phyloP scores from a whole-genome alignment of 2,797 vertebrate genomes.

The Megalops cyprinoides region DNA sequence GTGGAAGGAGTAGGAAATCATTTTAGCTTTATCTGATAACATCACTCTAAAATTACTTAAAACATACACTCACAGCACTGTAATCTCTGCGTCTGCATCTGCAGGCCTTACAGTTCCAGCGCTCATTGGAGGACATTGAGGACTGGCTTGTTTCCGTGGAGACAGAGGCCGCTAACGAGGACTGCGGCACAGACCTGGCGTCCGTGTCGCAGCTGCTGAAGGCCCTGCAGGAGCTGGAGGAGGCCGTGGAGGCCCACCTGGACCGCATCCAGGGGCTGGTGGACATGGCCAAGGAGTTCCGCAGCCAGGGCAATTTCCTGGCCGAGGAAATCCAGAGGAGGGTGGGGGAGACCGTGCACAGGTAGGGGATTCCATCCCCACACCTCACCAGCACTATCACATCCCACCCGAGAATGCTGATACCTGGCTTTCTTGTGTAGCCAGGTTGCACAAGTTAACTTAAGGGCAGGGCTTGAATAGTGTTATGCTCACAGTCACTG shows the following conservation, averaged over 20 bases:
- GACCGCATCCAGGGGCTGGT: conserved; percentile 73
- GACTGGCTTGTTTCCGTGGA: conserved; percentile 77
- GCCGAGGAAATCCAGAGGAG: conserved; percentile 76
- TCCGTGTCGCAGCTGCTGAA: conserved; percentile 76
- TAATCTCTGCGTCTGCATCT: not conserved
- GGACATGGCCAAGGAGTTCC: conserved; percentile 70
- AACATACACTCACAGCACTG: not conserved
- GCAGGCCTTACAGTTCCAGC: conserved; percentile 82
- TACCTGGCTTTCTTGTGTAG: too few species aligned
- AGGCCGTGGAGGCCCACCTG: conserved; percentile 71
- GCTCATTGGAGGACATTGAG: conserved; percentile 77
- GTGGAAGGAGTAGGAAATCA: too few species aligned
- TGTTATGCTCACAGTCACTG: too few species aligned
- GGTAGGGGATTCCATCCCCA: too few species aligned
- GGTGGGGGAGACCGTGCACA: conserved; percentile 74
- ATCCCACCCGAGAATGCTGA: too few species aligned
- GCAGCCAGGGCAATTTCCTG: conserved; percentile 77
- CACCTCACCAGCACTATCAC: too few species aligned
- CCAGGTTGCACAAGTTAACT: too few species aligned
- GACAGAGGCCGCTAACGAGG: conserved; percentile 66
- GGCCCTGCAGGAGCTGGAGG: conserved; percentile 79
- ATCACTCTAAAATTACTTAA: not conserved
- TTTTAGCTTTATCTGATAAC: too few species aligned
- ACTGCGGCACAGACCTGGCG: conserved; percentile 67
- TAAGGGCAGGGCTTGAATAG: too few species aligned